phyloP scores from a whole-genome alignment of 2,888 invertebrate species.

The Lithosia quadra region DNA sequence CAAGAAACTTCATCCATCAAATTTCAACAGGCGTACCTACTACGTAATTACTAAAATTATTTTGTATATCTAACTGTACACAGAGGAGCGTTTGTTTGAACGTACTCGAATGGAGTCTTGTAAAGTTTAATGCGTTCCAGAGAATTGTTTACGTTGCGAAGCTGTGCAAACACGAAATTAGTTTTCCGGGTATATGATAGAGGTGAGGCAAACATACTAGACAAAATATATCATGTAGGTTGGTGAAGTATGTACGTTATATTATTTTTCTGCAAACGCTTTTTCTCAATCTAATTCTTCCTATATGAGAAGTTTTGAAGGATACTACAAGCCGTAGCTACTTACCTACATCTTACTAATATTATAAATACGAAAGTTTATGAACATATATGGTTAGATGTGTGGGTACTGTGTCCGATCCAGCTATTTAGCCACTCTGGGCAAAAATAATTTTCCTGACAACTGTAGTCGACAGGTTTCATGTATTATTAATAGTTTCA shows the following conservation, averaged over 20 bases:
- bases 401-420: too few species aligned
- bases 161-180: conserved; percentile 48
- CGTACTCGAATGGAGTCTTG: conserved; percentile 50
- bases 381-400: too few species aligned
- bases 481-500: conserved; percentile 94
- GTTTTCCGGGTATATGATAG: conserved; percentile 43
- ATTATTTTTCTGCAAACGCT: neutral
- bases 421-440: too few species aligned
- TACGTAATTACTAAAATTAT: conserved; percentile 38
- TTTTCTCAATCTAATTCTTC: neutral
- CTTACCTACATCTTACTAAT: too few species aligned
- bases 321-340: too few species aligned
- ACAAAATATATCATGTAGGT: conserved; percentile 11
- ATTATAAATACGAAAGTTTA: too few species aligned
- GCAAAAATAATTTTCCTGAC: too few species aligned
- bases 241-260: neutral
- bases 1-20: conserved; percentile 25
- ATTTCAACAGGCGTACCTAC: conserved; percentile 17
- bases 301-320: neutral
- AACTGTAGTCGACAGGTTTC: conserved; percentile 90
- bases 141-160: conserved; percentile 49
- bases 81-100: conserved; percentile 42
- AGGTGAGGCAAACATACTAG: conserved; percentile 15
- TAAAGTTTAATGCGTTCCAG: conserved; percentile 53
- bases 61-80: conserved; percentile 41